These are phyloP conservation scores for Pseudochromis fuscus DNA, from an alignment of 2,797 vertebrate genomes.

Conservation along the genomic window DNA sequence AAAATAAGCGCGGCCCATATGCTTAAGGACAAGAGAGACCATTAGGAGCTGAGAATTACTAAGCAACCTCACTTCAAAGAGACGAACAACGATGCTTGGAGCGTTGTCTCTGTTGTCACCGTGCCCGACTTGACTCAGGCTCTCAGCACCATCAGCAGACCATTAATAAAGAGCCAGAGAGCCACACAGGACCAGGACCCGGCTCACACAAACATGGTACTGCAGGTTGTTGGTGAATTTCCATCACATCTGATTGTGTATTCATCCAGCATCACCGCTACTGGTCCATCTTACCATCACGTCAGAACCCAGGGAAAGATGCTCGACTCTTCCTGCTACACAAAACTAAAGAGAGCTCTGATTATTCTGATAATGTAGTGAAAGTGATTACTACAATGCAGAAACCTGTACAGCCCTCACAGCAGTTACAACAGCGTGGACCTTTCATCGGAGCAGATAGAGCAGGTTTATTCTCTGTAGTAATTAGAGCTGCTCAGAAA, in stretches of 20 bases:
- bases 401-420: constrained; percentile 52
- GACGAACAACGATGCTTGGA: constrained; percentile 49
- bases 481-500: constrained; percentile 78
- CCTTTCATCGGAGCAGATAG: constrained; percentile 63
- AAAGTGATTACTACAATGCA: constrained; percentile 63
- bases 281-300: too few relatives aligned
- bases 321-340: too few relatives aligned
- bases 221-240: constrained; percentile 14
- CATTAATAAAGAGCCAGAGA: constrained; percentile 64
- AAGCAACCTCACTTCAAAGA: constrained; percentile 66
- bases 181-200: constrained; percentile 37
- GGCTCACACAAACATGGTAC: constrained; percentile 1
- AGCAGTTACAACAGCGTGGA: constrained; percentile 36
- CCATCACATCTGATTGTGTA: constrained; percentile 12
- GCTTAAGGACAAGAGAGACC: constrained; percentile 66
- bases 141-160: constrained; percentile 38
- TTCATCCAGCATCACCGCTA: constrained; percentile 9
- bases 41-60: constrained; percentile 62
- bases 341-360: constrained; percentile 32
- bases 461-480: constrained; percentile 61
- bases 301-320: too few relatives aligned
- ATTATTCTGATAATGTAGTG: constrained; percentile 67
- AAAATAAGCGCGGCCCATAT: constrained; percentile 49
- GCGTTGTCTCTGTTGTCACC: constrained; percentile 52
- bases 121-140: constrained; percentile 39